Conservation (phyloP, 2,113 vertebrate genomes). For the Grus americana region DNA sequence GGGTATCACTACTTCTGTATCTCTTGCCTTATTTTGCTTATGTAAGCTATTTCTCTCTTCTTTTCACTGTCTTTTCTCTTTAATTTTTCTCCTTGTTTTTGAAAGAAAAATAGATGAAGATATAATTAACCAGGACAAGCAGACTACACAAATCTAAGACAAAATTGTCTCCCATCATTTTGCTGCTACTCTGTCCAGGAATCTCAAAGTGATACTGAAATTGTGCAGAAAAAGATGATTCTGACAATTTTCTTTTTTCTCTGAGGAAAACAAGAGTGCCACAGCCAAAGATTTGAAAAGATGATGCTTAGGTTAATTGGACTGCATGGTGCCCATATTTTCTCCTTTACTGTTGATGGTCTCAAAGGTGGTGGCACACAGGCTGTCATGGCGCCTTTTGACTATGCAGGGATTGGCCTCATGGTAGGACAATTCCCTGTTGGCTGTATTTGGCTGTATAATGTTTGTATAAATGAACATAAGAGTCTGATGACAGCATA, state of each 20-base stretch:
- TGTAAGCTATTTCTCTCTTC: background rate
- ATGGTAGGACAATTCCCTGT: background rate
- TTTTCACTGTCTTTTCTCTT: background rate
- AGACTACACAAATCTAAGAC: background rate
- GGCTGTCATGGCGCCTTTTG: background rate
- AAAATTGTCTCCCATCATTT: background rate
- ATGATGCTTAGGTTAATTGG: background rate
- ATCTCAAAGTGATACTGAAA: background rate
- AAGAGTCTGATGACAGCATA: background rate
- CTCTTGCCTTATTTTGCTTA: background rate
- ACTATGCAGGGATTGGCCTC: accelerated
- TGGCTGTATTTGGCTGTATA: background rate
- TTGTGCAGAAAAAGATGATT: accelerated
- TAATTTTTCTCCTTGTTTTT: background rate
- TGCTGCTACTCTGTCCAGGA: background rate
- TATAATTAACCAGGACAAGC: background rate
- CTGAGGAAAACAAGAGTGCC: background rate
- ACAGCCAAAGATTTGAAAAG: background rate
- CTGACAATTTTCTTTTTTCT: background rate
- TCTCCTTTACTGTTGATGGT: background rate
- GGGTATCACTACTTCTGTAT: background rate
- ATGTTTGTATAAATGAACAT: background rate
- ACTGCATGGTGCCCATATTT: background rate
- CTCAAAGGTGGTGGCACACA: background rate
- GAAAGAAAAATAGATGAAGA: accelerated